Evolutionary conservation across 2,113 vertebrate genomes (phyloP).

Genomic region (Cottus gobio): DNA sequence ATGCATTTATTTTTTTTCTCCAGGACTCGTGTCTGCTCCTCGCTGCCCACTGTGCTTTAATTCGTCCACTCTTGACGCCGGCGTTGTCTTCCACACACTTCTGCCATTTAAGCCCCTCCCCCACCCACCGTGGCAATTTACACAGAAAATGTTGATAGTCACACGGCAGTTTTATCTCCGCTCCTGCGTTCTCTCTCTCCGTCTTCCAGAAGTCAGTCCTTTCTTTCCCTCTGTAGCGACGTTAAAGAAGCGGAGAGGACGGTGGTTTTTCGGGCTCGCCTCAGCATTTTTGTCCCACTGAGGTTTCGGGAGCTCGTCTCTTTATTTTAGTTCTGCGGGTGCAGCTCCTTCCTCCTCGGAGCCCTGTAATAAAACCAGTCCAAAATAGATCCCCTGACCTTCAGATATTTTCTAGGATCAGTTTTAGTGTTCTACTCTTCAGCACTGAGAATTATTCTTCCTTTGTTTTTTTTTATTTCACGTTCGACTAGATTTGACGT

Average conservation of each 20-base stretch:
- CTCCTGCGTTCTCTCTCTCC: background rate
- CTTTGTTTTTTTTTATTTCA: background rate
- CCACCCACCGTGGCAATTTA: background rate
- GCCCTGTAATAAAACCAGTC: conserved; percentile 77
- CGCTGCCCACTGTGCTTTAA: conserved; percentile 45
- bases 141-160: conserved; percentile 11
- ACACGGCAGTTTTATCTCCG: background rate
- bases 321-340: conserved; percentile 72
- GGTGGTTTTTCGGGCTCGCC: conserved; percentile 32
- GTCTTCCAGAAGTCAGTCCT: conserved; percentile 45
- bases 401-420: conserved; percentile 60
- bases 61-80: conserved; percentile 43
- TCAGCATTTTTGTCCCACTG: conserved; percentile 65
- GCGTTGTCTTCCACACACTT: conserved; percentile 69
- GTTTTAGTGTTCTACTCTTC: conserved; percentile 62
- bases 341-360: conserved; percentile 64
- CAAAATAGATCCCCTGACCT: conserved; percentile 70
- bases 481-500: conserved; percentile 4
- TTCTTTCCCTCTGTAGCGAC: conserved; percentile 1
- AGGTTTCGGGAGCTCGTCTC: conserved; percentile 68
- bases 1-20: background rate
- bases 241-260: conserved; percentile 38
- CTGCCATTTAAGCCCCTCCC: conserved; percentile 19
- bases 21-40: conserved; percentile 43
- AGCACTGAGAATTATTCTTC: conserved; percentile 33